Base-by-base conservation (phyloP, 2,797 vertebrate species). In the Argyrosomus regius region DNA sequence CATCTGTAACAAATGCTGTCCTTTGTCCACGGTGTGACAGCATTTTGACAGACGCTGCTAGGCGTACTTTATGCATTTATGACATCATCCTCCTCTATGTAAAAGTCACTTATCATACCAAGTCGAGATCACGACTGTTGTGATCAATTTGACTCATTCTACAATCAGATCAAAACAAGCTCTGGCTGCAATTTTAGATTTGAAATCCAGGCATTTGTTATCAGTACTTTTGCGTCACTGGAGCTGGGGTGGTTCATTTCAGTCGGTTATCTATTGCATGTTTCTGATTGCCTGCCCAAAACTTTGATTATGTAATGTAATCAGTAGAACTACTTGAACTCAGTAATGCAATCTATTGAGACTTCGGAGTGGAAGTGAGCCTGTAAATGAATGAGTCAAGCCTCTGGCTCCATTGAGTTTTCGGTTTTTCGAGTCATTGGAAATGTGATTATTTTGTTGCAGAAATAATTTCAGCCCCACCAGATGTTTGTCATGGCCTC, bases 251-350 rank as follows among this genome's bases (percentile, higher is more conserved):
- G 64, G 75, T 77, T 77, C 2, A 73, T 88, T 82, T 88, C 61
- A 75, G 9, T 72, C 41, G 41, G 46, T 56, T 69, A 80, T 89
- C 48, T 68, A 17, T 81, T 62, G 49, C 17, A 63, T 66, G 56
- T 82, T 82, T 76, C 65, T 90, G 84, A 91, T 89, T 89, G 84
- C 77, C 53, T 70, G 46, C 39, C 65, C 24, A 61, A 87, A 88
- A 83, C 66, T 75, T 80, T 80, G 75, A 87, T 86, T 78, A 75
- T 71, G 54, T 68, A 85, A 89, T 62, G 69, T 73, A 88, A 88
- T 88, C 81, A 90, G 74, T 20, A 20, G 22, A 89, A 75, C 53
- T 64, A 74, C 87, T 83, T 77, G 49, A 83, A 77, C 62, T 84
- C 53, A 48, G 59, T 52, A 77, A 82, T 84, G 72, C 56, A 79